phyloP scores from a whole-genome alignment of 2,113 vertebrate species.

The Nasalis larvatus region DNA sequence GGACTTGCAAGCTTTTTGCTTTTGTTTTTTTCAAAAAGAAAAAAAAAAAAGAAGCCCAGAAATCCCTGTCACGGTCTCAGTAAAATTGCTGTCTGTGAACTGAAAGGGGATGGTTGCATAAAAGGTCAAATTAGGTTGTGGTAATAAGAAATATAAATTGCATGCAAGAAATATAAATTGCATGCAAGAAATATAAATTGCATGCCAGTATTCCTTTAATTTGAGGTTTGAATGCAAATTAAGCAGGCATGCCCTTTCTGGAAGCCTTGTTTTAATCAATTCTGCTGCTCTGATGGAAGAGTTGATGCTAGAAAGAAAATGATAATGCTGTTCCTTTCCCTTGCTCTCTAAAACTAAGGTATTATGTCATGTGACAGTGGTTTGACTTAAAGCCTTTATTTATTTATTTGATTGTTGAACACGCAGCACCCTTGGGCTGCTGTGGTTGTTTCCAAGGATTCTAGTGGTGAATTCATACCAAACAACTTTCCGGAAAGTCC shows the following conservation, averaged over 20 bases:
- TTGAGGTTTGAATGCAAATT: constrained; percentile 73
- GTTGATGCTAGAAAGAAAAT: constrained; percentile 45
- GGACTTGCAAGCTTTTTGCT: background rate
- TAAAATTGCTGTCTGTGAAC: constrained; percentile 30
- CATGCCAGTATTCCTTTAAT: constrained; percentile 70
- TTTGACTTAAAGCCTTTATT: background rate
- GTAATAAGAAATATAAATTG: constrained; percentile 64
- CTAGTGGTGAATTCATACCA: background rate
- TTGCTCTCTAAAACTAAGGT: background rate
- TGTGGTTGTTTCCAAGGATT: background rate
- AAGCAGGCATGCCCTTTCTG: constrained; percentile 75
- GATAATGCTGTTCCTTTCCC: background rate
- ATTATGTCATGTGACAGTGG: background rate
- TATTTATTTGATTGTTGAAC: background rate
- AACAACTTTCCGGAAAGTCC: constrained; percentile 20
- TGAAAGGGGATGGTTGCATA: background rate
- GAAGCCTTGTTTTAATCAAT: constrained; percentile 68
- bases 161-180: too few species aligned
- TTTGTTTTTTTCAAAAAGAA: background rate
- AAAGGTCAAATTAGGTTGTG: constrained; percentile 72
- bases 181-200: constrained; percentile 45
- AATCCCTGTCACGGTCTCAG: background rate
- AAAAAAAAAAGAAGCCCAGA: background rate
- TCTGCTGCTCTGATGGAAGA: constrained; percentile 55
- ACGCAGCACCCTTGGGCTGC: background rate